These are phyloP conservation scores for Eunapius fragilis DNA, from an alignment of 37 sponge, comb jelly and placozoan species.

Conservation along the genomic window DNA sequence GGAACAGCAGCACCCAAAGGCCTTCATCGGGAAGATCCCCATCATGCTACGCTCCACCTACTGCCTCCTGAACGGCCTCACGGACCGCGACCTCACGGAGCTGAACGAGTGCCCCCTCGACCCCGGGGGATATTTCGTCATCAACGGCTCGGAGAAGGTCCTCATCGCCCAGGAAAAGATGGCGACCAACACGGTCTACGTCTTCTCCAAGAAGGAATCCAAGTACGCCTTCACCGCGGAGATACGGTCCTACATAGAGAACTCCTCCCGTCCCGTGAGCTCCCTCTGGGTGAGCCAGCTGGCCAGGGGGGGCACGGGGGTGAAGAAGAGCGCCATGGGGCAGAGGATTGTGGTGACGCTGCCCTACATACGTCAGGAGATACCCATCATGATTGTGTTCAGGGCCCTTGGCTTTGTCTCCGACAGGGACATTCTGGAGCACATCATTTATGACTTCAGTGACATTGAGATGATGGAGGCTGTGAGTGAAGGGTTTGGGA, in stretches of 20 bases:
- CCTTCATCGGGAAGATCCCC: constrained; percentile 99
- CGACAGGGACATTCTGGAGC: constrained; percentile 98
- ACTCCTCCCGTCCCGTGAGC: constrained; percentile 98
- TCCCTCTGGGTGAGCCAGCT: constrained; percentile 98
- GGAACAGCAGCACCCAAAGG: constrained; percentile 74
- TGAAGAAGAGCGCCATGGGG: constrained; percentile 91
- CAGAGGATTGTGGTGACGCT: constrained; percentile 94
- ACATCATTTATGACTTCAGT: constrained; percentile 99
- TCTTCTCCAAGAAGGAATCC: constrained; percentile 98
- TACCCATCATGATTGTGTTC: constrained; percentile 99
- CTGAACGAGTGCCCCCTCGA: constrained; percentile 99
- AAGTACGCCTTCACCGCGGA: constrained; percentile 98
- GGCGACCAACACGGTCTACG: constrained; percentile 99
- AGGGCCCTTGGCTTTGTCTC: constrained; percentile 99
- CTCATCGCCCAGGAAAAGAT: constrained; percentile 99
- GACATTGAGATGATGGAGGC: constrained; percentile 99
- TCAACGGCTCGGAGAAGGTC: constrained; percentile 99
- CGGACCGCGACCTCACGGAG: constrained; percentile 97
- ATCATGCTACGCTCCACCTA: constrained; percentile 99
- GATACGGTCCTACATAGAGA: constrained; percentile 98
- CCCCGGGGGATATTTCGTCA: constrained; percentile 98
- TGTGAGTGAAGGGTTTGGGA: constrained; percentile 35
- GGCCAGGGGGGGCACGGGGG: constrained; percentile 87
- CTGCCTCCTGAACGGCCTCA: constrained; percentile 90
- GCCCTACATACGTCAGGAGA: constrained; percentile 97